These are phyloP conservation scores for Lasioglossum malachurum DNA, from an alignment of 2,888 invertebrate species.

Conservation along the genomic window DNA sequence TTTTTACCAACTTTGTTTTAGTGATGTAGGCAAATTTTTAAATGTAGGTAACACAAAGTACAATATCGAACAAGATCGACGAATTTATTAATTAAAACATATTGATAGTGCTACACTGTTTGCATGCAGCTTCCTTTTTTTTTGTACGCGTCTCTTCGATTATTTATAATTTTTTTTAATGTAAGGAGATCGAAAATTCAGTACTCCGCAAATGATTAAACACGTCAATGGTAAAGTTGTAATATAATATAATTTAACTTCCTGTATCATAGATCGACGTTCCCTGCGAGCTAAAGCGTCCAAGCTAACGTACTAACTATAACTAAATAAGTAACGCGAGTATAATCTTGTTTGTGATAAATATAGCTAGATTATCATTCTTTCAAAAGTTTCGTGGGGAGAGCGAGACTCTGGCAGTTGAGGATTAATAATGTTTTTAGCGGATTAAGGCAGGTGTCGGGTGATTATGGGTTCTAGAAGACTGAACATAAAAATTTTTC, in stretches of 20 bases:
- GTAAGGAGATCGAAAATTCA: background rate
- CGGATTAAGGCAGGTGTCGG: background rate
- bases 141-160: background rate
- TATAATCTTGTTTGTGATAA: background rate
- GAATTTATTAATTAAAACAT: background rate
- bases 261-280: background rate
- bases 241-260: background rate
- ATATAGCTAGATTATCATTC: background rate
- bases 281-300: background rate
- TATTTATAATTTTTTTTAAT: slow-evolving; percentile 1
- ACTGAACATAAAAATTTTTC: background rate
- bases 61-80: background rate
- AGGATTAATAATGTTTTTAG: background rate
- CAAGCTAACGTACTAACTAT: background rate
- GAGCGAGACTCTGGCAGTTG: background rate
- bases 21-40: background rate
- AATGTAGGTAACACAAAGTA: background rate
- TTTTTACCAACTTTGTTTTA: background rate
- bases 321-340: background rate
- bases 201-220: background rate
- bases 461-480: background rate
- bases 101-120: background rate
- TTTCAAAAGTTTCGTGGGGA: background rate
- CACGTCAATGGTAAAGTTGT: background rate
- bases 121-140: background rate